Percentiles rank a stretch among this genome's conserved stretches.
These are phyloP conservation scores for Anolis apletophallus DNA, from an alignment of 2,797 vertebrate species.

Conservation along the genomic window DNA sequence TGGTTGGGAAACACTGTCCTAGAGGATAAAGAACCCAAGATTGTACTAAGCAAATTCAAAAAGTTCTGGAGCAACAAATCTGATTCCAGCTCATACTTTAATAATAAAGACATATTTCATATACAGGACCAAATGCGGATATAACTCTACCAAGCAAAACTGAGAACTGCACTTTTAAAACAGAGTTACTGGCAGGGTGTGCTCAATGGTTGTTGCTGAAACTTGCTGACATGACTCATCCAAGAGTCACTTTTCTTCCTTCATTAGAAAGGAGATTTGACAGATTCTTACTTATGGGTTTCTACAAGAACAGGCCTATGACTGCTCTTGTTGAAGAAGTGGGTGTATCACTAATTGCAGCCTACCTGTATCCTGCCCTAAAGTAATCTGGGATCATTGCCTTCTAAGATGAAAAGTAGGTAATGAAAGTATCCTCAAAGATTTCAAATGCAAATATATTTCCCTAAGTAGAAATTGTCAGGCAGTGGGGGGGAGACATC, in stretches of 20 bases:
- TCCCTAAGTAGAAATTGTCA: background rate
- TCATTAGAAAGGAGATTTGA: background rate
- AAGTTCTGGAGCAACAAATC: background rate
- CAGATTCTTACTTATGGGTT: background rate
- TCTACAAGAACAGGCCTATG: background rate
- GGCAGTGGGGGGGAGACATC: background rate
- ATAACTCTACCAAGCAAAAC: background rate
- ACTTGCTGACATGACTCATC: background rate
- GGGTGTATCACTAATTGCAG: background rate
- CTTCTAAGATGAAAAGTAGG: background rate
- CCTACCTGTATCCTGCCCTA: background rate
- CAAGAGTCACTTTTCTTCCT: background rate
- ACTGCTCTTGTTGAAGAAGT: background rate
- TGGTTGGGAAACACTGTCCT: too few relatives aligned
- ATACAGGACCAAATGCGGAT: background rate
- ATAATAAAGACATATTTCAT: background rate
- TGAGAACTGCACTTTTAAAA: background rate
- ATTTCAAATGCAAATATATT: background rate
- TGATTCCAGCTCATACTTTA: background rate
- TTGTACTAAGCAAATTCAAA: background rate
- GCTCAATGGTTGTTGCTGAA: background rate
- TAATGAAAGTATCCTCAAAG: background rate
- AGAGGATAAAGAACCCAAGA: background rate
- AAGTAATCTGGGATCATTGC: background rate
- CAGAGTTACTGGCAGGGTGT: background rate